Base-by-base conservation (phyloP, 1,140 invertebrate genomes). In the Branchinecta lindahli region DNA sequence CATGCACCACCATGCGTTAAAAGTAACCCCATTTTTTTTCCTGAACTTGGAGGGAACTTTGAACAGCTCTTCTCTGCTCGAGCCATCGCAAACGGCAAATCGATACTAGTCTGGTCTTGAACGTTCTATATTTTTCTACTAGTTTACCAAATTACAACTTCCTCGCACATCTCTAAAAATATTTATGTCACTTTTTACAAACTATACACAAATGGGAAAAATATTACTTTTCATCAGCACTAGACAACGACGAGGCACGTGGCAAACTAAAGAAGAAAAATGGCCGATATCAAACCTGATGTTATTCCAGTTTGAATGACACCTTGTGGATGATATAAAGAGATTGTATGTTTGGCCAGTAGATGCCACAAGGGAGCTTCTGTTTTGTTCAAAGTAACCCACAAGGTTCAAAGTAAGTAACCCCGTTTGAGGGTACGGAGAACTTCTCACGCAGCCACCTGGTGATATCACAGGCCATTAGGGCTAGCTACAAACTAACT, bases 91-190 rank as follows among this genome's bases (percentile, higher is more conserved):
- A 1, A 61, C 18, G 6, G 52, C 18, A 6, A 61, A 61, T 61
- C 52, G 18, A 6, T 61, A 20, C 2, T 61, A 61, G 18, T 6
- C 18, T 61, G 12, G 52, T 61, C 52, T 61, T 61, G 6, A 61
- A 3, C 18, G 18, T 61, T 61, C 12, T 20, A 61, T 20, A 20
- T 61, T 61, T 15, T 15, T 61, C 52, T 20, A 61, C 18, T 61
- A 61, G 52, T 61, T 61, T 61, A 61, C 52, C 52, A 12, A 61
- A 15, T 61, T 61, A 61, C 12, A 61, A 61, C 18, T 3, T 61
- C 52, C 52, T 61, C 18, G 52, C 52, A 61, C 52, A 61, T 61
- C 52, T 61, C 52, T 61, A 61, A 61, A 61, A 61, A 61, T 61
- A 61, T 61, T 1, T 61, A 61, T 3, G 52, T 61, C 52, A 61